A percentile compares a stretch with the other conserved stretches of the same genome.
phyloP scores from a whole-genome alignment of 2,113 vertebrate species.

The Entomyzon cyanotis region DNA sequence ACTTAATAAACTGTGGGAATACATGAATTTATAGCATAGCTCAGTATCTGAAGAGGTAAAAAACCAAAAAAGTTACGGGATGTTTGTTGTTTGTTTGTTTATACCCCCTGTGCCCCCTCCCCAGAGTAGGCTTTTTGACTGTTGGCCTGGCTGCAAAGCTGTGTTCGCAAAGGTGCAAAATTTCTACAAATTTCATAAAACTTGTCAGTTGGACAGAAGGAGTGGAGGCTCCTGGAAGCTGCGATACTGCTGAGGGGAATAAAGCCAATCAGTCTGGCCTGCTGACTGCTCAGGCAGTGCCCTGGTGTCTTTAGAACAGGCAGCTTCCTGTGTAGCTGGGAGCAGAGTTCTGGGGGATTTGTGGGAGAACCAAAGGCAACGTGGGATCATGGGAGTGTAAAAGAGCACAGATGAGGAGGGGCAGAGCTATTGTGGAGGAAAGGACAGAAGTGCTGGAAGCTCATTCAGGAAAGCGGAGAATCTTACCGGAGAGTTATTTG shows the following conservation, averaged over 20 bases:
- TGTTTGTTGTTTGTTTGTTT: neutral
- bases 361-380: neutral
- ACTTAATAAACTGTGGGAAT: neutral
- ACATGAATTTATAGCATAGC: neutral
- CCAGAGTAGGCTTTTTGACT: neutral
- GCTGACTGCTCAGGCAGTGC: neutral
- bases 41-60: neutral
- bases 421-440: neutral
- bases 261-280: neutral
- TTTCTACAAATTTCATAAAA: neutral
- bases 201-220: neutral
- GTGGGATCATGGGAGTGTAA: neutral
- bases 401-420: neutral
- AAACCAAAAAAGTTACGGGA: neutral
- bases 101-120: accelerated
- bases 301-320: accelerated
- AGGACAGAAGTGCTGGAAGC: neutral
- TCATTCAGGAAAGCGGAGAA: neutral
- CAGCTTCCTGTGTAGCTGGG: neutral
- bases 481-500: neutral
- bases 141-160: neutral
- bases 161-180: neutral
- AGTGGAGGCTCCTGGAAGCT: neutral
- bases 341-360: neutral
- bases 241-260: neutral